These are phyloP conservation scores for Falco naumanni DNA, from an alignment of 2,797 vertebrate species.

Conservation along the genomic window DNA sequence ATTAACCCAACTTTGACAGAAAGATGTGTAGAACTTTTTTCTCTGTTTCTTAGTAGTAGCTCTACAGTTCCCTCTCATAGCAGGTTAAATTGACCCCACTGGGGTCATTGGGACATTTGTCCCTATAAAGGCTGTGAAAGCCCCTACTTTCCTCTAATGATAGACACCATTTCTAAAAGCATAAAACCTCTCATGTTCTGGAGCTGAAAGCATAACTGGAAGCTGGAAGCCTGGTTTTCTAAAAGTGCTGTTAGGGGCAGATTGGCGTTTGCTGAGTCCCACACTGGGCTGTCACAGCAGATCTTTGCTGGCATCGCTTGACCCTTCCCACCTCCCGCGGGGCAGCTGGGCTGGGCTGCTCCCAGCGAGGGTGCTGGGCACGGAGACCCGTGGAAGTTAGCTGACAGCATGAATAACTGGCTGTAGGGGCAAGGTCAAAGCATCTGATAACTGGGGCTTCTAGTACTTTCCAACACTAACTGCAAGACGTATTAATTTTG, in stretches of 20 bases:
- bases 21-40: neutral
- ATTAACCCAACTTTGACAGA: neutral
- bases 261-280: rapidly evolving
- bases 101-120: neutral
- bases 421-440: constrained; percentile 11
- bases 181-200: neutral
- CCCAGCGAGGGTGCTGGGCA: rapidly evolving
- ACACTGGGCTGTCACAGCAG: rapidly evolving
- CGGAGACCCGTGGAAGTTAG: rapidly evolving
- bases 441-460: neutral
- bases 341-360: neutral
- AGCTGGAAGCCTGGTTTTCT: neutral
- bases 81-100: neutral
- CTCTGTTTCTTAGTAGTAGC: neutral
- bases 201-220: neutral
- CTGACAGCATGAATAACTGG: neutral
- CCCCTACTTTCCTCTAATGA: neutral
- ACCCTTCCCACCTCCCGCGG: neutral
- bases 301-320: rapidly evolving
- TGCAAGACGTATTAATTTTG: constrained; percentile 44
- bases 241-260: rapidly evolving
- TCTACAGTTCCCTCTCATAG: neutral
- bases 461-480: neutral
- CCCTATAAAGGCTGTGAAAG: neutral
- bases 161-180: neutral